Base-by-base conservation (phyloP, 2,797 vertebrate species). In the Eulemur albifrons region DNA sequence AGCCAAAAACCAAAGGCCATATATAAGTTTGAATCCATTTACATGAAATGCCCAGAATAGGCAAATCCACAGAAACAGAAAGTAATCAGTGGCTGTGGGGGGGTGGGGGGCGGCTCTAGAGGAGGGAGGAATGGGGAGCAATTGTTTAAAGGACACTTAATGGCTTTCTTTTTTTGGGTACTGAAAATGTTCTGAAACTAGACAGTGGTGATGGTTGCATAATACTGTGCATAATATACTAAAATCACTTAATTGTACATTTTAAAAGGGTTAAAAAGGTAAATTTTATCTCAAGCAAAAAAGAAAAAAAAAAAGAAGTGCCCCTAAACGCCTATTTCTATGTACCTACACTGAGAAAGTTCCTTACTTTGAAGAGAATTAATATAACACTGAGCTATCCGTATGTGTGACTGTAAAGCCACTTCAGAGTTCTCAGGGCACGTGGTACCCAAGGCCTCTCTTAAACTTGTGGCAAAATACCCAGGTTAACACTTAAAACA, bases 231-330 rank as follows among this genome's bases (percentile, higher is more conserved):
- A 65, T 65, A 59, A 59, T 32, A 45, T 1, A 91, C 17, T 61
- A 50, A 59, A 77, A 6, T 4, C 45, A 72, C 57, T 45, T 38
- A 65, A 10, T 1, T 13, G 40, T 40, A 70, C 59, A 9, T n/a
- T 32, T 83, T 27, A 67, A 75, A 52, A 20, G 48, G 35, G 75
- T 23, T 82, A 32, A 54, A 79, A 86, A 54, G 17, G 11, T 50
- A 1, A 50, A 21, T 88, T 93, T 84, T 75, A 17, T 61, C 52
- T 35, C 70, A 59, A 89, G 90, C 48, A 14, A 76, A 83, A 69
- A 14, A 30, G 43, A 57, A 57, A 52, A 48, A 54, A 54, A 57
- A 61, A 69, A 52, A 8, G 17, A 59, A 27, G 21, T 32, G 50
- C 23, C 6, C 17, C 50, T 63, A 54, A 81, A 40, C 17, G 43